These are phyloP conservation scores for Drosophila ogumai DNA, from an alignment of 1,140 invertebrate species.

Conservation along the genomic window DNA sequence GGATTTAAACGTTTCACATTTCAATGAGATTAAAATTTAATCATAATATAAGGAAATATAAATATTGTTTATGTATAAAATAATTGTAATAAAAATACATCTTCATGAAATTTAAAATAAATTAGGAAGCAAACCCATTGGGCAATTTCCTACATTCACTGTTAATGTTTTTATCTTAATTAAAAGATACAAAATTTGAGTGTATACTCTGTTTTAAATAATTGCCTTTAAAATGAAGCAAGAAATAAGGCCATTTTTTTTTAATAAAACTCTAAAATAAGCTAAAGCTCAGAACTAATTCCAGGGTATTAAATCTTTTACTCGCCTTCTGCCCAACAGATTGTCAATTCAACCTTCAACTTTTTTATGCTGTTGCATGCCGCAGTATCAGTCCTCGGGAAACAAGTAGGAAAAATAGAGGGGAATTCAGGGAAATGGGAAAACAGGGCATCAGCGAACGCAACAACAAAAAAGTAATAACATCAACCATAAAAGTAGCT, in stretches of 20 bases:
- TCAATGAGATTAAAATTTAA: too few species aligned
- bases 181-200: too few species aligned
- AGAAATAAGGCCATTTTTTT: too few species aligned
- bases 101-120: too few species aligned
- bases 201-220: too few species aligned
- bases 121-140: too few species aligned
- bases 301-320: not conserved
- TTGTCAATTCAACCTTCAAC: constrained; percentile 38
- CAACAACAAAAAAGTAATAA: constrained; percentile 75
- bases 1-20: too few species aligned
- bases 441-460: constrained; percentile 15
- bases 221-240: not conserved
- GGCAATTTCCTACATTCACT: too few species aligned
- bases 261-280: not conserved
- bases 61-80: not conserved
- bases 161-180: too few species aligned
- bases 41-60: not conserved
- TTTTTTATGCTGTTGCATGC: constrained; percentile 68
- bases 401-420: constrained; percentile 11
- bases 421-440: constrained; percentile 17
- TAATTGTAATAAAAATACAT: too few species aligned
- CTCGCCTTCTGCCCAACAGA: not conserved
- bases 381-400: constrained; percentile 42
- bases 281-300: not conserved
- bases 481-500: constrained; percentile 82